Conservation (phyloP, 2,888 invertebrate species). For the Diaphora mendica region DNA sequence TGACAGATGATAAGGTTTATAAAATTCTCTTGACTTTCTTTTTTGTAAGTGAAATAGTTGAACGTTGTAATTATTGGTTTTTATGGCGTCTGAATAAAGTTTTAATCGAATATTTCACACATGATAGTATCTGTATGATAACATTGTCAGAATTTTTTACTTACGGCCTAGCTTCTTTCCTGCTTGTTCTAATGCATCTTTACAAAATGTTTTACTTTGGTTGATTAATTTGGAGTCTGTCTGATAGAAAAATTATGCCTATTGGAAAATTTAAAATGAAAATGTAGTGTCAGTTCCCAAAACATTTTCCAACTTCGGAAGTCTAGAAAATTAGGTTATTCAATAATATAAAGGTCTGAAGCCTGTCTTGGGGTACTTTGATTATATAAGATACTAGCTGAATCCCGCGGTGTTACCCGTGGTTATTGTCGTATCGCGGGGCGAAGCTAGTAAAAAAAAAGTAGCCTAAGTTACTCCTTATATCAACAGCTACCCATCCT, state of each 20-base stretch:
- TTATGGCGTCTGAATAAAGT: slow-evolving; percentile 27
- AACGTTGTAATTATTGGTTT: slow-evolving; percentile 45
- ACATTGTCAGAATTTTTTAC: slow-evolving; percentile 3
- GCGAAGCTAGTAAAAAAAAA: too few relatives aligned
- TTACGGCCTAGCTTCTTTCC: not conserved
- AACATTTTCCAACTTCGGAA: not conserved
- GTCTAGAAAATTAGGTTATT: not conserved
- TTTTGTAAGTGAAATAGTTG: slow-evolving; percentile 49
- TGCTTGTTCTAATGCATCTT: not conserved
- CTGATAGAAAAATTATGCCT: not conserved
- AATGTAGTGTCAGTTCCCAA: not conserved
- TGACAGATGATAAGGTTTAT: slow-evolving; percentile 72
- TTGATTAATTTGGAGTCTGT: not conserved
- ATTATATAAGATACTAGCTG: not conserved
- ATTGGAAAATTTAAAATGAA: not conserved
- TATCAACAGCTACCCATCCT: too few relatives aligned
- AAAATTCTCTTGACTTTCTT: slow-evolving; percentile 48
- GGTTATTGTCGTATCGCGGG: too few relatives aligned
- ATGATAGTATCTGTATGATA: slow-evolving; percentile 15
- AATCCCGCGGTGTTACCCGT: too few relatives aligned
- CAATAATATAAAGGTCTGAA: not conserved
- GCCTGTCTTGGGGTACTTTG: not conserved
- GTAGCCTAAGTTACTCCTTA: too few relatives aligned
- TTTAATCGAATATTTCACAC: slow-evolving; percentile 27
- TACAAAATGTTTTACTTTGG: not conserved